These are phyloP conservation scores for Dicyrtoma fusca DNA, from an alignment of 2,888 invertebrate genomes.

Conservation along the genomic window DNA sequence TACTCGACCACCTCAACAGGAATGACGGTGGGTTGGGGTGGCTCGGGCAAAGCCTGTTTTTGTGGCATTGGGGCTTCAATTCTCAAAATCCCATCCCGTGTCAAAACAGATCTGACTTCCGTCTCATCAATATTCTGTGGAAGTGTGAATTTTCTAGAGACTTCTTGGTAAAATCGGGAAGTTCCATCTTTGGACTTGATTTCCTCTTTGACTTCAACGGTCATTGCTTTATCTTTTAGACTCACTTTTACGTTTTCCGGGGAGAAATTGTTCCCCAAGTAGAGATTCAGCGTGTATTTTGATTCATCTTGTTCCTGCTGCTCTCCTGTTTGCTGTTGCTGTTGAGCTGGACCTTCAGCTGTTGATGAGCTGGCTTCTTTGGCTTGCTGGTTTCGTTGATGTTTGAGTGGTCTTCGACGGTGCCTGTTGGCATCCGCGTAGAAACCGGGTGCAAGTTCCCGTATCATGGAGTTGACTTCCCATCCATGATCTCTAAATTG, in stretches of 20 bases:
- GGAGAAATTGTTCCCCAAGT: constrained; percentile 52
- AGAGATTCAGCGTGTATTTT: constrained; percentile 54
- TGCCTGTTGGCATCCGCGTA: background rate
- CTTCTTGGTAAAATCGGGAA: constrained; percentile 55
- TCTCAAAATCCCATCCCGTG: constrained; percentile 55
- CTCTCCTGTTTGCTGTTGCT: too few species aligned
- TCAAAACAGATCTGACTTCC: constrained; percentile 53
- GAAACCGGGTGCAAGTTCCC: background rate
- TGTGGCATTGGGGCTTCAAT: constrained; percentile 55
- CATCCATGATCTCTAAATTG: constrained; percentile 45
- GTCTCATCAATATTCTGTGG: constrained; percentile 55
- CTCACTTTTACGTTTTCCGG: constrained; percentile 57
- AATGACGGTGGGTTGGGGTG: constrained; percentile 50
- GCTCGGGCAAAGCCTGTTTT: constrained; percentile 34
- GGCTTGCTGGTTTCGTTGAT: background rate
- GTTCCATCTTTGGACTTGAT: constrained; percentile 28
- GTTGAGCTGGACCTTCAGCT: too few species aligned
- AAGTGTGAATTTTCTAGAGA: constrained; percentile 54
- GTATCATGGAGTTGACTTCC: constrained; percentile 39
- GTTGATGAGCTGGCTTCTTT: too few species aligned
- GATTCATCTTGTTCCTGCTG: constrained; percentile 28
- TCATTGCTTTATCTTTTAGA: constrained; percentile 40
- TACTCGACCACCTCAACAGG: constrained; percentile 45
- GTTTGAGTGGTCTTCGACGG: background rate
- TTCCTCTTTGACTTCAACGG: constrained; percentile 37